These are phyloP conservation scores for Leptogaster cylindrica DNA, from an alignment of 2,888 invertebrate species.

Conservation along the genomic window DNA sequence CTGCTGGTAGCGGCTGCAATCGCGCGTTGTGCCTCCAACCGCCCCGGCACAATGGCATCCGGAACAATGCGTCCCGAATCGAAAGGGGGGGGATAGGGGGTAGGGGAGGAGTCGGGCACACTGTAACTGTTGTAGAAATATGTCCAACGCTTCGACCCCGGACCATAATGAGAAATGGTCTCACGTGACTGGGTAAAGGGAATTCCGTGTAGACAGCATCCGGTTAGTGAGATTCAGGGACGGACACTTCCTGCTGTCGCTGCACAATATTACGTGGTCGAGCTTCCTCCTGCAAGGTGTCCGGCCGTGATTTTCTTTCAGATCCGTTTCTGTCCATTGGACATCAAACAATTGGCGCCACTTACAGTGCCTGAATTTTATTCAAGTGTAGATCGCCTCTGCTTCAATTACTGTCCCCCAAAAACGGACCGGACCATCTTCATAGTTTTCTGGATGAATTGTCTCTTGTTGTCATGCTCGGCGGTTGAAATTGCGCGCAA, in stretches of 20 bases:
- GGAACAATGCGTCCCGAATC: background rate
- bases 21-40: background rate
- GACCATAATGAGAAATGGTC: constrained; percentile 33
- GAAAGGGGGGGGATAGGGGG: background rate
- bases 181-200: constrained; percentile 39
- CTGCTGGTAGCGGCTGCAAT: constrained; percentile 12
- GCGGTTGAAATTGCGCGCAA: constrained; percentile 16
- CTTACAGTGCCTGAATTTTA: constrained; percentile 15
- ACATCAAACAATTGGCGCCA: constrained; percentile 32
- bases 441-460: constrained; percentile 40
- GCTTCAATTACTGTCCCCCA: constrained; percentile 14
- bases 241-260: constrained; percentile 32
- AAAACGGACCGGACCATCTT: constrained; percentile 8
- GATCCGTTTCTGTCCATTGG: constrained; percentile 30
- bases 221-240: constrained; percentile 36
- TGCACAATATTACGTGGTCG: background rate
- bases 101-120: background rate
- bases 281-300: constrained; percentile 13
- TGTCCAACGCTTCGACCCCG: constrained; percentile 6
- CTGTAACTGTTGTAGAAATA: constrained; percentile 12
- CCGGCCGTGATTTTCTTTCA: background rate
- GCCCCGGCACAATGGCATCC: constrained; percentile 2
- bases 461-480: constrained; percentile 35
- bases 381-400: background rate
- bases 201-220: constrained; percentile 39